phyloP scores from a whole-genome alignment of 2,113 vertebrate species.

The Zosterops hypoxanthus region DNA sequence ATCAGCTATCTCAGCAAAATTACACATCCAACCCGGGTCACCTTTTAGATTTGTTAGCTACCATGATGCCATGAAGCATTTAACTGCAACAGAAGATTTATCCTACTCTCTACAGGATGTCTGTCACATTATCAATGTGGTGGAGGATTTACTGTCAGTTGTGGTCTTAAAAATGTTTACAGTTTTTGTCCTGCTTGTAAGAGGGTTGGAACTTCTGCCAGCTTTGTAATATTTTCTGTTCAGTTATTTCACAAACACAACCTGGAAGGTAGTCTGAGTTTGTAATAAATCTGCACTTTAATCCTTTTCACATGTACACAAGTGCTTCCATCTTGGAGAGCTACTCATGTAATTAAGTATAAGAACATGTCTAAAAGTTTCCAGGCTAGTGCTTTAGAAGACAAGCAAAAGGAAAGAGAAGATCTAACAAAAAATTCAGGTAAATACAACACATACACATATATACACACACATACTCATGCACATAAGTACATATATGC shows the following conservation, averaged over 20 bases:
- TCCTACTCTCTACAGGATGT: background rate
- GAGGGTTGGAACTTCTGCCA: background rate
- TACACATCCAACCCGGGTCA: background rate
- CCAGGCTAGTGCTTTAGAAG: background rate
- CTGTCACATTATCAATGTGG: background rate
- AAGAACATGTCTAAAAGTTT: background rate
- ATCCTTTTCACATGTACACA: background rate
- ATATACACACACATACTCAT: fast-evolving
- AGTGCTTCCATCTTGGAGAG: background rate
- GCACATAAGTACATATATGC: too few species aligned
- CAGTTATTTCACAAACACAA: conserved; percentile 4
- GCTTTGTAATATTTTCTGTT: conserved; percentile 18
- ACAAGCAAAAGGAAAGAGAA: background rate
- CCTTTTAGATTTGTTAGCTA: background rate
- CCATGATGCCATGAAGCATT: fast-evolving
- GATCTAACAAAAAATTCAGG: background rate
- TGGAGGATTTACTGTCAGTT: background rate
- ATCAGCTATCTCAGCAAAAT: background rate
- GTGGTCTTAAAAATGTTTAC: background rate
- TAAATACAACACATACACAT: background rate
- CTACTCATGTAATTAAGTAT: background rate
- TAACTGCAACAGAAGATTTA: background rate
- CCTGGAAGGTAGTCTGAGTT: background rate
- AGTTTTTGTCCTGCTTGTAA: background rate
- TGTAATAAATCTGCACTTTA: background rate